Conservation (phyloP, 2,797 vertebrate genomes). For the Prionace glauca region DNA sequence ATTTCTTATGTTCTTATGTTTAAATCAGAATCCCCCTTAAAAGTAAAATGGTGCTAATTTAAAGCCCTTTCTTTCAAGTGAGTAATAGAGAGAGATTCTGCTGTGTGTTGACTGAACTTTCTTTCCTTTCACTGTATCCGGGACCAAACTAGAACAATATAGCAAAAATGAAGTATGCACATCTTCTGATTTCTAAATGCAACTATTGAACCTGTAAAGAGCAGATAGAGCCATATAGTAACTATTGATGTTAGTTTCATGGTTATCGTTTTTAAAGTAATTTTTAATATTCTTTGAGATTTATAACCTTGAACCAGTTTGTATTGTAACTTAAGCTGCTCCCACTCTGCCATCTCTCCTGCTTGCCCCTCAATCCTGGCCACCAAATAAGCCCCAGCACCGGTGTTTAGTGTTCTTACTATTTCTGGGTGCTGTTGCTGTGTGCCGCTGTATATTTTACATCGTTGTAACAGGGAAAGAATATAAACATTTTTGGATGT, state of each 20-base stretch:
- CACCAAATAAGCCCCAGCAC: too few relatives aligned
- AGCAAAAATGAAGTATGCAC: background rate
- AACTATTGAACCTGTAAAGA: background rate
- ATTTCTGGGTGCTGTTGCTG: background rate
- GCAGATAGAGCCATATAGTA: background rate
- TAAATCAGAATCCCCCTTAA: too few relatives aligned
- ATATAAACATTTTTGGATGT: background rate
- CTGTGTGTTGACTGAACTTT: background rate
- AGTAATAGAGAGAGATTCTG: background rate
- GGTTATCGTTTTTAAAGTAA: background rate
- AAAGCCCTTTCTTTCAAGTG: background rate
- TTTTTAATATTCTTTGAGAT: background rate
- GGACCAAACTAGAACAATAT: background rate
- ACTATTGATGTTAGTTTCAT: background rate
- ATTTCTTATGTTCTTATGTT: too few relatives aligned
- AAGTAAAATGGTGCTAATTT: background rate
- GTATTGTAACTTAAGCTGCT: background rate
- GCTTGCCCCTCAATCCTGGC: slow-evolving; percentile 39
- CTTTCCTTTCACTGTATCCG: background rate
- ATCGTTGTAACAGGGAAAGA: background rate
- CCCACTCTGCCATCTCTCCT: background rate
- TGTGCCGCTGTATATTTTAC: background rate
- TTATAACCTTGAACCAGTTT: background rate
- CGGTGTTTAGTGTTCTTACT: background rate
- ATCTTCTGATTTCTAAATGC: background rate